Percentiles rank a stretch among this genome's conserved stretches.
Conservation (phyloP, 2,797 vertebrate genomes). For the Acipenser oxyrinchus region DNA sequence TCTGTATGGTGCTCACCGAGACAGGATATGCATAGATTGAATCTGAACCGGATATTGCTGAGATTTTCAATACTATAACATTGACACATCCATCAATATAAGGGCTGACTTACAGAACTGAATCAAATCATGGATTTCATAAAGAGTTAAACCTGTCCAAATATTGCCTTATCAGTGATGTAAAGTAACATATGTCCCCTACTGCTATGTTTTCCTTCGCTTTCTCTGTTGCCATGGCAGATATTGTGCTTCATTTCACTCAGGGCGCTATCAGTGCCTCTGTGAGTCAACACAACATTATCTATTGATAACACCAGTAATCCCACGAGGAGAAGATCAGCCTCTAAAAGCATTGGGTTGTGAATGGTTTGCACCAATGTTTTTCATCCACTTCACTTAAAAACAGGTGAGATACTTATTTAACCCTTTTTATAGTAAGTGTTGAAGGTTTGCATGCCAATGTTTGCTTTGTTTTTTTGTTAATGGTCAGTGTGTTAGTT, state of each 20-base stretch:
- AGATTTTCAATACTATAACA: no score
- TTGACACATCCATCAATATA: no score
- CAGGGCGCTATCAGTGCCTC: constrained; percentile 29
- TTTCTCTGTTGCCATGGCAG: constrained; percentile 43
- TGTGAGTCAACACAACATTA: constrained; percentile 50
- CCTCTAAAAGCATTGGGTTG: constrained; percentile 34
- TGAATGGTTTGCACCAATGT: constrained; percentile 22
- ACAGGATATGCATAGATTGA: no score
- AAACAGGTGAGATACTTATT: constrained; percentile 42
- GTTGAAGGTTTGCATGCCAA: background rate
- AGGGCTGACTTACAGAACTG: no score
- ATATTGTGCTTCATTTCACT: constrained; percentile 29
- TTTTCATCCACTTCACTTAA: constrained; percentile 24
- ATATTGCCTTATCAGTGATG: no score
- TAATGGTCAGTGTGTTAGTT: background rate
- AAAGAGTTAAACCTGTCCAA: no score
- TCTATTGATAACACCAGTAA: constrained; percentile 40
- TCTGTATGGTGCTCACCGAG: no score
- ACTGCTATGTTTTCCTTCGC: background rate
- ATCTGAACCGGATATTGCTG: no score
- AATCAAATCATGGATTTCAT: no score
- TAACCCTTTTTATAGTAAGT: constrained; percentile 7
- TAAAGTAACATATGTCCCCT: no score
- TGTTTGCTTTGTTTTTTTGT: background rate
- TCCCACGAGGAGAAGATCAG: constrained; percentile 35